Evolutionary conservation across 2,113 vertebrate genomes (phyloP).

Genomic region (Urocynchramus pylzowi): DNA sequence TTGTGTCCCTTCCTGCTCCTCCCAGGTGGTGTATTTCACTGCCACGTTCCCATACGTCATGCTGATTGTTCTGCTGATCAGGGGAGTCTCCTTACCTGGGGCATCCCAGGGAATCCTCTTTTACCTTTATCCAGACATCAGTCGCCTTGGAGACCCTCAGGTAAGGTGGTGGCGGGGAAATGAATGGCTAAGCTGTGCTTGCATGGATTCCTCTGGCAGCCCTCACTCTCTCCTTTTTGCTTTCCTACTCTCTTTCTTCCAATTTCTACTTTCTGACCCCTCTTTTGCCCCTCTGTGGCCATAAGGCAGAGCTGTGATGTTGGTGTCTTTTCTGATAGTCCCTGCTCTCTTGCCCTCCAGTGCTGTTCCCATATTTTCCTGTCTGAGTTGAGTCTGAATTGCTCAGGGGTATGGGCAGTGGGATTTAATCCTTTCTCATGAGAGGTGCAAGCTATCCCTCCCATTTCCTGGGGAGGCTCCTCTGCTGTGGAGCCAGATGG

Average conservation of each 20-base stretch:
- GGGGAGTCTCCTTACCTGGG: slow-evolving; percentile 87
- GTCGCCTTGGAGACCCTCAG: slow-evolving; percentile 87
- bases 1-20: not conserved
- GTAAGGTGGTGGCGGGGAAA: slow-evolving; percentile 56
- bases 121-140: slow-evolving; percentile 90
- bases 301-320: not conserved
- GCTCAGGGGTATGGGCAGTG: not conserved
- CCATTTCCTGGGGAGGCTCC: fast-evolving
- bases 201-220: not conserved
- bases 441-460: not conserved
- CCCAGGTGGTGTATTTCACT: slow-evolving; percentile 91
- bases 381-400: not conserved
- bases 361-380: not conserved
- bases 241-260: not conserved
- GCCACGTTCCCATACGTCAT: slow-evolving; percentile 94
- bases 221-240: not conserved
- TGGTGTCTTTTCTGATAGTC: not conserved
- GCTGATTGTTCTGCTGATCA: slow-evolving; percentile 86
- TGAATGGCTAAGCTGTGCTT: not conserved
- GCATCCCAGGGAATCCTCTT: slow-evolving; percentile 87
- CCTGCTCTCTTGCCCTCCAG: not conserved
- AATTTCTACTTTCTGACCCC: not conserved
- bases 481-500: fast-evolving
- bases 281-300: not conserved
- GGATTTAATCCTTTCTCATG: not conserved